Evolutionary conservation across 2,113 vertebrate genomes (phyloP), one percentile per base, ranked within the genome.

Genomic region (Sphaerodactylus townsendi): DNA sequence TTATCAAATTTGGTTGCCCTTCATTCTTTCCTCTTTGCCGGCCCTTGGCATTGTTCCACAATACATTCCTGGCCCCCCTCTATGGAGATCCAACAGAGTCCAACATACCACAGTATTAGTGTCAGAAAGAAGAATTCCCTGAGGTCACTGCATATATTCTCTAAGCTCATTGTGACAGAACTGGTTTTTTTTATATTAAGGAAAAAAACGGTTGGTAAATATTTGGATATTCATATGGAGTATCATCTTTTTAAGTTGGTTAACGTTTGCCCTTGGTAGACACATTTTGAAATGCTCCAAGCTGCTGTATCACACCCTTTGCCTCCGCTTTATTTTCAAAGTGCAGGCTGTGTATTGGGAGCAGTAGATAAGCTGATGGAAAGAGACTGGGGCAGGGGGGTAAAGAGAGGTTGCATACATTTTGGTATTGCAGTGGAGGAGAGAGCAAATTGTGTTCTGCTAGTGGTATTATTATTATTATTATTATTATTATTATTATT

Each of bases 1-100:
- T 98, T 98, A 98, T 98, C 98, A 98, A 97, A 98, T 97, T 96
- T 94, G 87, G 96, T 96, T 97, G 97, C 96, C 97, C 97, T 97
- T 97, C 95, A 96, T 97, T 96, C 97, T 96, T 96, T 92, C 89
- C 96, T 97, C 96, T 90, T 86, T 81, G 92, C 89, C 11, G 87
- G 91, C 90, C 89, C 75, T 53, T 85, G 72, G 84, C 95, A 96
- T 98, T 99, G 98, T 98, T 96, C 94, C 89, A 39, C 56, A 48
- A 33, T 66, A 92, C 97, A 98, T 98, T 98, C 98, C 98, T 95
- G 93, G 53, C 92, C 94, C 95, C 93, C 94, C 89, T 95, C 97
- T 97, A 95, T 97, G 97, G 98, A 95, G 96, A 98, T 97, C 90
- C 93, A 93, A 90, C 89, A 85, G 93, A 93, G 93, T 92, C 92